Evolutionary conservation across 2,113 vertebrate species (phyloP), one percentile per base, ranked within the genome.

Genomic region (Odobenus rosmarus): DNA sequence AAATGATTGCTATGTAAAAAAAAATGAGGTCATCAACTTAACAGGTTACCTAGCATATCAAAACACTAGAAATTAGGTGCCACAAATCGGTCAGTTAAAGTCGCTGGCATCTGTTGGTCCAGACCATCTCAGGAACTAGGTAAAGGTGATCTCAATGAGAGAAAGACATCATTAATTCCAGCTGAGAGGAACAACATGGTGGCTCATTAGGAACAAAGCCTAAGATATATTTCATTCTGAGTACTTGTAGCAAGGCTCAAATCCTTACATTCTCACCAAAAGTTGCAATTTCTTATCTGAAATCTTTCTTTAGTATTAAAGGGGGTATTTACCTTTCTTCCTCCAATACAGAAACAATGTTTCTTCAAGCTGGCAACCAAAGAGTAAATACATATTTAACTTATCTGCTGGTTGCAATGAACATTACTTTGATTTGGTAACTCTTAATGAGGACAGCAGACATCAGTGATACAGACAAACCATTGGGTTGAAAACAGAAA

Each of bases 401-500:
- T 93, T 57, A 94, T 90, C 97, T 95, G 5, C 55, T 92, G 49
- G 18, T 5, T 82, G 12, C 64, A 94, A 69, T 77, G 51, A 95
- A 88, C 69, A 89, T 91, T 93, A 80, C n/a, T 95, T 96, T 76
- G 72, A 92, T 94, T 82, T 93, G 90, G 95, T 90, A 96, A 93
- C 80, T 97, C 49, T 49, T 96, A 96, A 97, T 64, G 74, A 96
- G 71, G 84, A 96, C 64, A 88, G 46, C 62, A 96, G 88, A 95
- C 71, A 88, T 81, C 85, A 97, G 72, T 86, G 90, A 88, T 95
- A 92, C 33, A 96, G 94, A 95, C 64, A 93, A 97, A 90, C 71
- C 76, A 96, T 18, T 96, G 95, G 31, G 23, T 71, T 94, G 87
- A 92, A 90, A 97, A 97, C 49, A 96, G 33, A 98, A 98, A 97